Evolutionary conservation across 2,888 invertebrate genomes (phyloP), one percentile per base, ranked within the genome.

Genomic region (Noctua fimbriata): DNA sequence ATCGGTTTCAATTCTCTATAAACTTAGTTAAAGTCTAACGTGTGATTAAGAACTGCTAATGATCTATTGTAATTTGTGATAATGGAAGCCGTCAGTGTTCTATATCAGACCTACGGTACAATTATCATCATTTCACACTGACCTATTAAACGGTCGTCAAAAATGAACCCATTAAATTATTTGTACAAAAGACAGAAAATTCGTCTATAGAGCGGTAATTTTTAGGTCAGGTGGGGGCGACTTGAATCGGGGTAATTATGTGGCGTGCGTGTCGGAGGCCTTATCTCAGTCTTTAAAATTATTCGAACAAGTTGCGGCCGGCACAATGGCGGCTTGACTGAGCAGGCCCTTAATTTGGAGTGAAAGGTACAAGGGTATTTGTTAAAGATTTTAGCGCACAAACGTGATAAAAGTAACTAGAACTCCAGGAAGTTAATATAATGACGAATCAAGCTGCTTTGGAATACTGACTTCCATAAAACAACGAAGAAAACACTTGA

Each of bases 201-300:
- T 76, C 69, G 76, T 69, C 76, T 79, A 89, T 71, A 78, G 65
- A 91, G 89, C 90, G 90, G 89, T 87, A 88, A 91, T 89, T 92
- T 91, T 90, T 79, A 87, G 91, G 90, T 89, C 90, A 92, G 89
- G 84, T 83, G 79, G 87, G 88, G 85, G 81, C 79, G 78, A 73
- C 84, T 87, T 82, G 78, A 90, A 90, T 86, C 85, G 85, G 81
- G 83, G 90, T 92, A 93, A 93, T 93, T 92, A 93, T 88, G 89
- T 88, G 84, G 88, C 87, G 90, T 89, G 89, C 89, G 87, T 89
- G 89, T 79, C 91, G 84, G 77, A 80, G 73, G 79, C 83, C 72
- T 90, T 89, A 88, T 90, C 87, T 85, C 83, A 87, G 76, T 81
- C 83, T 83, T 87, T 87, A 79, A 82, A 88, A 84, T 87, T 82